Evolutionary conservation across 1,140 invertebrate species (phyloP), one percentile per base, ranked within the genome.

Genomic region (Trichomalopsis sarcophagae): DNA sequence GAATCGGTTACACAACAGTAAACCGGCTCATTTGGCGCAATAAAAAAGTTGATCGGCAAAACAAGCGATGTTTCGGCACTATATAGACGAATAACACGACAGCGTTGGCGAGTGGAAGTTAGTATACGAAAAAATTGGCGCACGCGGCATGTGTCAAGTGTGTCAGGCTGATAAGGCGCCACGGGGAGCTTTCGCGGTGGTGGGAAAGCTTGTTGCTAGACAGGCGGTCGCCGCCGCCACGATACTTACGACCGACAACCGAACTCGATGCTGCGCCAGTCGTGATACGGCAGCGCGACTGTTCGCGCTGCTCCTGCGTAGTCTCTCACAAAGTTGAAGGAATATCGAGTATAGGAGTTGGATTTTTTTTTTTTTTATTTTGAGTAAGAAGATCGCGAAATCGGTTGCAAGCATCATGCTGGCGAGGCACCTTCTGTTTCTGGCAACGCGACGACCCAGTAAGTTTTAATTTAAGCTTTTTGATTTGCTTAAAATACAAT

Each of bases 381-480:
- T 71, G 27, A 30, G 4, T n/a, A 17, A 74, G 40, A 44, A 44
- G 40, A 44, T 44, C 71, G 11, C 14, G 9, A 2, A 44, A 71
- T 71, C 69, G 69, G 23, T 71, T 30, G 33, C 9, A 62, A 23
- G 23, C 30, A 44, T n/a, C 84, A 93, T 93, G 92, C 68, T 93
- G 89, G 92, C 92, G 33, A 91, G 91, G 86, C 91, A 93, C 88
- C 88, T 93, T 9, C 89, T 93, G 66, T 93, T 92, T 81, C 85
- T 93, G 84, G 92, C 92, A 74, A 92, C 92, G 81, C 89, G 91
- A 86, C 86, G 90, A 87, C 89, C 91, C 62, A 89, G 92, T 93
- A 91, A 93, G 92, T 92, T 76, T 44, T 27, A 50, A 75, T 17
- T 44, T 40, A 40, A 30, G 71, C 71, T 36, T 73, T 73, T 73